Percentiles rank a stretch among this genome's conserved stretches.
phyloP scores from a whole-genome alignment of 2,888 invertebrate species.

The Dryomyza anilis region DNA sequence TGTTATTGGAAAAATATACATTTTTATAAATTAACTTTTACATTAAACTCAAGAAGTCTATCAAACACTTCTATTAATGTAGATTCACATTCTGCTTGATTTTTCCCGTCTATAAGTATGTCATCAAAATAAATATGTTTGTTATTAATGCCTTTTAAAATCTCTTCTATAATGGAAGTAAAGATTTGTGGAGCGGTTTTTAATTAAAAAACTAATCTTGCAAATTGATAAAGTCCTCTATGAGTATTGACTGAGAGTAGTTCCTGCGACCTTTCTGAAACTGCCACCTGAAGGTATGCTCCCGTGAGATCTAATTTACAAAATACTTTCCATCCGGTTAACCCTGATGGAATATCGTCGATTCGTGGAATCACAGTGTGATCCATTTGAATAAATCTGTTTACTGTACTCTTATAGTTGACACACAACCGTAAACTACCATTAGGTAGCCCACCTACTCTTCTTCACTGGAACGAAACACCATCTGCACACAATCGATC shows the following conservation, averaged over 20 bases:
- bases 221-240: constrained; percentile 10
- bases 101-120: constrained; percentile 12
- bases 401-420: constrained; percentile 8
- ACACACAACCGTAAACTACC: constrained; percentile 20
- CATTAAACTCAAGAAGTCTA: constrained; percentile 13
- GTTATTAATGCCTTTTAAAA: constrained; percentile 14
- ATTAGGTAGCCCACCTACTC: constrained; percentile 14
- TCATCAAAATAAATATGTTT: constrained; percentile 20
- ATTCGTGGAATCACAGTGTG: constrained; percentile 4
- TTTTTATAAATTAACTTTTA: constrained; percentile 19
- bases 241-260: constrained; percentile 26
- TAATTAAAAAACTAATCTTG: too few relatives aligned
- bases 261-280: constrained; percentile 23
- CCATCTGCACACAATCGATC: background rate
- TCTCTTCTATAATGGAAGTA: constrained; percentile 14
- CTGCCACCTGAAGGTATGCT: constrained; percentile 22
- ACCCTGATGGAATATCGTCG: constrained; percentile 13
- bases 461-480: background rate
- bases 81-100: background rate
- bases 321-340: constrained; percentile 20
- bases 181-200: constrained; percentile 27
- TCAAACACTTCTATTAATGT: constrained; percentile 3
- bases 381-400: constrained; percentile 1
- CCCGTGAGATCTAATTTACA: constrained; percentile 23
- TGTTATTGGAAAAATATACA: constrained; percentile 13